Base-by-base conservation (phyloP, 2,113 vertebrate species). In the Gobio gobio region DNA sequence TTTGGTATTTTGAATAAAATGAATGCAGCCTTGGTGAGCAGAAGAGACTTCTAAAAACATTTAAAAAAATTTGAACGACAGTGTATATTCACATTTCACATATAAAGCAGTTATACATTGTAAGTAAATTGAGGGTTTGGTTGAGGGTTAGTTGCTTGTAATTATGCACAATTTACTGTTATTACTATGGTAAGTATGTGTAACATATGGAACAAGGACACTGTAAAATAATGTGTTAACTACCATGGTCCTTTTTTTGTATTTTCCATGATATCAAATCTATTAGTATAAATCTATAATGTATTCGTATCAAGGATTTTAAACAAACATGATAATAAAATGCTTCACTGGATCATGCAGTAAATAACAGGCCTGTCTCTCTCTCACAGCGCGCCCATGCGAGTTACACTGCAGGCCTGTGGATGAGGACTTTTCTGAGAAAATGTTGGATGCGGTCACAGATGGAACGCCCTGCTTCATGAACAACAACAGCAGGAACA, bases 381-480 rank as follows among this genome's bases (percentile, higher is more conserved):
- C 43, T 14, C 78, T 56, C 70, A n/a, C 88, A 99, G 98, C 89
- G n/a, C 95, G 89, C 82, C 97, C 97, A 9, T 99, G 98, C 85
- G 97, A 98, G 92, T 96, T 99, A 58, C 95, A 98, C 91, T 99
- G 98, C 83, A 95, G 94, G 68, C 97, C 98, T 0, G 54, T 93
- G 70, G 93, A 92, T 3, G 95, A 96, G 76, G 92, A 96, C 70
- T 99, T 99, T 85, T 96, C 97, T 0, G 97, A 99, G 94, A 98
- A 96, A 94, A 97, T 99, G 97, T 93, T 99, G 18, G 97, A 99
- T 81, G 93, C 97, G 0, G 98, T 98, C 89, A 96, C 94, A 6
- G 98, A 99, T 10, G 98, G 98, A 10, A 99, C 98, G 1, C 96
- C 97, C 2, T 99, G 98, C 93, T 99, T 96, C 92, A 96, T 95